Evolutionary conservation across 2,888 invertebrate species (phyloP), one percentile per base, ranked within the genome.

Genomic region (Aleiodes leptofemur): DNA sequence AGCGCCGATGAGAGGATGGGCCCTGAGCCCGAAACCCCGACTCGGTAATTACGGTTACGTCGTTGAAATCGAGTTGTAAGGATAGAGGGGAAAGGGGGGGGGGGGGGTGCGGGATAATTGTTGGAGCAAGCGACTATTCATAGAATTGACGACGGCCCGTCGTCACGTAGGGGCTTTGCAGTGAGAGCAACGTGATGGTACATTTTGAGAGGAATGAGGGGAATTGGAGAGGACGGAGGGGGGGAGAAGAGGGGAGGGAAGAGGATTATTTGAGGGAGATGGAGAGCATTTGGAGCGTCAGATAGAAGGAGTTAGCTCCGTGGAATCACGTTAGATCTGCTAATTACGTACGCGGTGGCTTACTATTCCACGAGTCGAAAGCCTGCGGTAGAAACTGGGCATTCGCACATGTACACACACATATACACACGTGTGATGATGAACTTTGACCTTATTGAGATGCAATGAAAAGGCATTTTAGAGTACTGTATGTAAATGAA

Each of bases 51-150:
- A 69, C 61, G 69, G 53, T 61, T 48, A 66, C 59, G 69, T 57
- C 69, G 69, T 68, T 69, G 48, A 31, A 69, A 74, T 74, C 13
- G 59, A 74, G 69, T 74, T 74, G 70, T 43, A 9, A 43, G 43
- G 38, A 8, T 38, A 38, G 38, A 9, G 9, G 9, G 74, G 61
- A 53, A 69, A 69, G 2, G 23, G 23, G 23, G 23, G 23, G 2
- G 23, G 23, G 23, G 23, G 23, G 23, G 23, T 23, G 23, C 23
- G 23, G 23, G 23, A 64, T 74, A 74, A 74, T 74, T 74, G 61
- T 61, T 53, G n/a, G 61, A 69, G 69, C 59, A 55, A 68, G 73
- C 66, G 66, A 73, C 73, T 73, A 73, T 73, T 73, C 73, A 73
- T 66, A 56, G 66, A 73, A 73, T 73, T 73, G 43, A 29, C 55